Percentiles rank a stretch among this genome's conserved stretches.
Evolutionary conservation across 1,140 invertebrate species (phyloP).

Genomic region (Pseudobourletiella spinata): DNA sequence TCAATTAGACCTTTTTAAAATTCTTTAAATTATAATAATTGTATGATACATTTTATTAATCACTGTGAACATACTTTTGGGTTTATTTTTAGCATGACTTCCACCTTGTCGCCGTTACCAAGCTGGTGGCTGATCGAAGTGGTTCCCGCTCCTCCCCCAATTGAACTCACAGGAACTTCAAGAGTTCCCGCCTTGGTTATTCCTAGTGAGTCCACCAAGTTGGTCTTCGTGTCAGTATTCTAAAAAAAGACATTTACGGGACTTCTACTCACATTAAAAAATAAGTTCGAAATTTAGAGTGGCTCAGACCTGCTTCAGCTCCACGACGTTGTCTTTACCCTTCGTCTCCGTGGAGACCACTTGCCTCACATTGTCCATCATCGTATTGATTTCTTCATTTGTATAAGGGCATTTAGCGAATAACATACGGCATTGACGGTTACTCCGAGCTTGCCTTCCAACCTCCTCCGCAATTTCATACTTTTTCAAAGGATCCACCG

Average conservation of each 20-base stretch:
- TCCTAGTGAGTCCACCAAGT: no score
- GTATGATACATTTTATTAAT: background rate
- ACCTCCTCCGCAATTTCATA: constrained; percentile 24
- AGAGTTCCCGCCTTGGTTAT: no score
- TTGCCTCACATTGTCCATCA: constrained; percentile 25
- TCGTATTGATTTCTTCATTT: constrained; percentile 15
- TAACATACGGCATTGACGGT: constrained; percentile 24
- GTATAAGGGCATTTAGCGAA: constrained; percentile 27
- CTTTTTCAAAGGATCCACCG: constrained; percentile 8
- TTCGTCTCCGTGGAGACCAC: background rate
- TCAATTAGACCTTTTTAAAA: background rate
- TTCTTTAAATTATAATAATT: no score
- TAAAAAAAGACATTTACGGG: no score
- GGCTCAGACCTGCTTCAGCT: no score
- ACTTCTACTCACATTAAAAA: no score
- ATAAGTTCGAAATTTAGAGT: no score
- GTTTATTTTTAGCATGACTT: constrained; percentile 19
- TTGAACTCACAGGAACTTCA: no score
- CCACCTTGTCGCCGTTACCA: constrained; percentile 21
- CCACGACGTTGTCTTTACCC: background rate
- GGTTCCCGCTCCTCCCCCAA: constrained; percentile 7
- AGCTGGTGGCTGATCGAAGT: constrained; percentile 25
- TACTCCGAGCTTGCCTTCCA: constrained; percentile 16
- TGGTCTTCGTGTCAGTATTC: no score
- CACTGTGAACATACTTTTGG: no score